These are phyloP conservation scores for Pseudorhiza aurosa DNA, from an alignment of 30 jellyfish, hydroid and myxozoan genomes.

Conservation along the genomic window DNA sequence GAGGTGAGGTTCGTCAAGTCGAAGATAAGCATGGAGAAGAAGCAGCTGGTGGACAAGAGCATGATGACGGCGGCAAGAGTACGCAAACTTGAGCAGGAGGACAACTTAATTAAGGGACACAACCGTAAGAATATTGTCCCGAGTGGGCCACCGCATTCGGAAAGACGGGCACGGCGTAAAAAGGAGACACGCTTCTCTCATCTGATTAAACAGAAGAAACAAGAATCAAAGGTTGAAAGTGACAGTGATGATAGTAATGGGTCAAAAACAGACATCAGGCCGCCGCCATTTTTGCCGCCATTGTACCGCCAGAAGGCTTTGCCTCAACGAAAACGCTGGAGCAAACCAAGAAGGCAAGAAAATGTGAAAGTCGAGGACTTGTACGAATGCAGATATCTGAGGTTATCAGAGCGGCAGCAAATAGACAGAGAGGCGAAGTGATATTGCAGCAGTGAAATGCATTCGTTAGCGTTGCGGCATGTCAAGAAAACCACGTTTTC, in stretches of 20 bases:
- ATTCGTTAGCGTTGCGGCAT: too few relatives aligned
- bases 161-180: slow-evolving; percentile 46
- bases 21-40: slow-evolving; percentile 65
- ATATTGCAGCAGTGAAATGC: too few relatives aligned
- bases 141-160: slow-evolving; percentile 63
- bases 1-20: slow-evolving; percentile 59
- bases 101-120: slow-evolving; percentile 41
- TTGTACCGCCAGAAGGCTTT: slow-evolving; percentile 52
- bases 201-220: background rate
- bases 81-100: slow-evolving; percentile 61
- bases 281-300: slow-evolving; percentile 68
- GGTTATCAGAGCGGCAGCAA: slow-evolving; percentile 67
- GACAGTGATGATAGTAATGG: slow-evolving; percentile 36
- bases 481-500: too few relatives aligned
- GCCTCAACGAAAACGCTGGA: slow-evolving; percentile 17
- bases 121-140: slow-evolving; percentile 36
- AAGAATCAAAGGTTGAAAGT: background rate
- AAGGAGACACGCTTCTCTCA: slow-evolving; percentile 10
- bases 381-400: slow-evolving; percentile 58
- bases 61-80: slow-evolving; percentile 54
- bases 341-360: slow-evolving; percentile 2
- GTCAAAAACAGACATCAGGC: slow-evolving; percentile 7
- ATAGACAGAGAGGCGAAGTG: slow-evolving; percentile 28
- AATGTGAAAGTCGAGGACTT: slow-evolving; percentile 61
- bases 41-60: slow-evolving; percentile 46